phyloP scores from a whole-genome alignment of 2,888 invertebrate genomes.

The Strigamia maritima region DNA sequence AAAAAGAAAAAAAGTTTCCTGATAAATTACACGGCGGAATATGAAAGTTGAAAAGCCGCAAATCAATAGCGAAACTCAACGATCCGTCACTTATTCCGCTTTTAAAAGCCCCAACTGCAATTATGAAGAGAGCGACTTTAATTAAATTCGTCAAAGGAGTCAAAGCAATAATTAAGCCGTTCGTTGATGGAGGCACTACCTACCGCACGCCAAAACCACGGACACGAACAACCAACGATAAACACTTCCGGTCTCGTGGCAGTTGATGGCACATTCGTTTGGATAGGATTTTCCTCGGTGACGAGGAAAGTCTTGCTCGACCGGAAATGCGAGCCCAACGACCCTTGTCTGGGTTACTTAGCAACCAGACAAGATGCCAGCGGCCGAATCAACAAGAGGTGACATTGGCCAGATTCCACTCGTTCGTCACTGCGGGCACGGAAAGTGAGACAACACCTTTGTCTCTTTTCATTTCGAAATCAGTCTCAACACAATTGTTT shows the following conservation, averaged over 20 bases:
- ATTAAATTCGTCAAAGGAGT: neutral
- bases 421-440: neutral
- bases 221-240: neutral
- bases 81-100: no score
- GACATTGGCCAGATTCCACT: neutral
- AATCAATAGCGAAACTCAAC: neutral
- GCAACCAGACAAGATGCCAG: neutral
- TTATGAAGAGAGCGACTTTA: neutral
- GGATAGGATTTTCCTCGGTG: neutral
- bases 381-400: neutral
- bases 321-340: conserved; percentile 11
- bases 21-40: neutral
- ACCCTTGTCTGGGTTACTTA: neutral
- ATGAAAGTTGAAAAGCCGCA: neutral
- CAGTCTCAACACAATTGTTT: no score
- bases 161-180: conserved; percentile 12
- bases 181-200: neutral
- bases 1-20: neutral
- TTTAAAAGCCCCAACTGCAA: neutral
- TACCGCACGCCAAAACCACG: neutral
- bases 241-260: neutral
- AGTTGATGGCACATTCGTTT: no score
- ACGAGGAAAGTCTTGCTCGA: neutral
- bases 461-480: neutral
- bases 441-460: neutral